Percentiles rank a stretch among this genome's conserved stretches.
Conservation (phyloP, 2,888 invertebrate species). For the Antheraea assamensis region DNA sequence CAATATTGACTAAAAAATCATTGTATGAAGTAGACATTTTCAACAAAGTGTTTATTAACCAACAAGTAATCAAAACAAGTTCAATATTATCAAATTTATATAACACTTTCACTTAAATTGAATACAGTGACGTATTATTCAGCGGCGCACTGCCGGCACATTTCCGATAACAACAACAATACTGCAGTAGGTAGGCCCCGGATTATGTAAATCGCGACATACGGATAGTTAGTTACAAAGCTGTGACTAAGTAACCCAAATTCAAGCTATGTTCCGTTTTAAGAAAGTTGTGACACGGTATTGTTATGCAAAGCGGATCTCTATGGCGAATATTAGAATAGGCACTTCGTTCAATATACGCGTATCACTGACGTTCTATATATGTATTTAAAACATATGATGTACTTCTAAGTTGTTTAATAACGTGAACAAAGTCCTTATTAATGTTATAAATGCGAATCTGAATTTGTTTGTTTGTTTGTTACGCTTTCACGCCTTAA, state of each 20-base stretch:
- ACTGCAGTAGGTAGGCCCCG: constrained; percentile 44
- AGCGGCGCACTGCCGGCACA: constrained; percentile 34
- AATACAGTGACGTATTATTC: constrained; percentile 18
- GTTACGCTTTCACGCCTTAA: too few species aligned
- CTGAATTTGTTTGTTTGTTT: too few species aligned
- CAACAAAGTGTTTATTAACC: background rate
- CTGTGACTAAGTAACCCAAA: constrained; percentile 64
- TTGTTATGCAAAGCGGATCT: constrained; percentile 63
- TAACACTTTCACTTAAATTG: constrained; percentile 31
- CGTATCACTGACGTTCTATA: constrained; percentile 1
- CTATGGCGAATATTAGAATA: constrained; percentile 10
- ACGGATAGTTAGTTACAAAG: constrained; percentile 43
- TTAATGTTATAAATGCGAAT: too few species aligned
- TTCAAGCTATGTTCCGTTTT: constrained; percentile 57
- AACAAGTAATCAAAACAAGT: constrained; percentile 6
- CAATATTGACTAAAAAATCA: too few species aligned
- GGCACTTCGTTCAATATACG: background rate
- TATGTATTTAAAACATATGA: background rate
- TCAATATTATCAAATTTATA: constrained; percentile 1
- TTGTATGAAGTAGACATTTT: too few species aligned
- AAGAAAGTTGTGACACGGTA: constrained; percentile 58
- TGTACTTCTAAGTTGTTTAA: background rate
- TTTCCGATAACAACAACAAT: constrained; percentile 50
- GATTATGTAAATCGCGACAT: constrained; percentile 54
- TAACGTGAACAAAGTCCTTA: too few species aligned